Base-by-base conservation (phyloP, 2,888 invertebrate genomes). In the Drosophila prostipennis region DNA sequence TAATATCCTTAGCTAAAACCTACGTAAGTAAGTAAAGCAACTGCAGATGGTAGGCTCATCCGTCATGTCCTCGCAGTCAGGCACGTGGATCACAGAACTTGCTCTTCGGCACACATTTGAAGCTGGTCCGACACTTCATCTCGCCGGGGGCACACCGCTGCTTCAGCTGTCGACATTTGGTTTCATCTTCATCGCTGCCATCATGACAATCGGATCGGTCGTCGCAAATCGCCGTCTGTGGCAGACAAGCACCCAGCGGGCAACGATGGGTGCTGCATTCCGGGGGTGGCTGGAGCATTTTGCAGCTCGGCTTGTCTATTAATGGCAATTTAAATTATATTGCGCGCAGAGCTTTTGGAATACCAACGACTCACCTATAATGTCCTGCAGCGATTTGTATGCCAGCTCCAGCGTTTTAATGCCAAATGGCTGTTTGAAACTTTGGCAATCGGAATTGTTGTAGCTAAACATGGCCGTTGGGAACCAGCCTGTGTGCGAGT, bases 21-120 rank as follows among this genome's bases (percentile, higher is more conserved):
- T 79, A 92, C 76, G 93, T 59, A 96, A 91, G 86, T 95, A 96
- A 32, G 94, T 93, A 10, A 94, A 94, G 78, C 96, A 96, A 13
- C 93, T 94, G 59, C 95, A 95, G 13, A 92, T 91, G 0, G 90
- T 90, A 0, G 95, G 95, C 87, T 97, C 97, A 85, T 97, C 97
- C 5, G 94, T 94, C 14, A 93, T 93, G 86, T 96, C 96, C 0
- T 93, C 93, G 86, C 97, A 97, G 82, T 96, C 95, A 36, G 94
- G 90, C 0, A 91, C 90, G 13, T 94, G 94, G 82, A n/a, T 97
- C 93, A 83, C 96, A 96, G 87, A 96, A 96, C 39, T 93, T 91
- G 34, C 93, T 93, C 87, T 96, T 96, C 0, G 94, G 92, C 10
- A 96, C 91, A 89, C 97, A 97, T 68, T 93, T 93, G 1, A 94